Conservation (phyloP, 2,888 invertebrate species). For the Xestia c-nigrum region DNA sequence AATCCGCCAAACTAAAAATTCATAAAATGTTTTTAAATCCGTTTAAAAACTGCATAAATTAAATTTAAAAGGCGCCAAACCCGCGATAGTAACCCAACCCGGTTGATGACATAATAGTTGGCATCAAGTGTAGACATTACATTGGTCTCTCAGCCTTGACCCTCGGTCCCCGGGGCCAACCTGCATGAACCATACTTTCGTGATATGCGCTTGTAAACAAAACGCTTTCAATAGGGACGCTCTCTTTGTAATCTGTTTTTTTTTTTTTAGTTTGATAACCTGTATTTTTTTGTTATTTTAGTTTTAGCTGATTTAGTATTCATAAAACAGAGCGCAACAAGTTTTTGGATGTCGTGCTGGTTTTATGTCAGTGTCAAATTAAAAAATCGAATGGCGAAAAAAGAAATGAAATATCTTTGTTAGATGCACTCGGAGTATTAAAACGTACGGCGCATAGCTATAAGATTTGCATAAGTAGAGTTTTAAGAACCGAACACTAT, state of each 20-base stretch:
- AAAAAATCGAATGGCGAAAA: not conserved
- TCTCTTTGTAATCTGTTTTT: constrained; percentile 52
- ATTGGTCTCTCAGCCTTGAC: constrained; percentile 78
- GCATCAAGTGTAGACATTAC: constrained; percentile 74
- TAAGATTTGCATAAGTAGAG: constrained; percentile 3
- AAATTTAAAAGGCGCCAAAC: constrained; percentile 21
- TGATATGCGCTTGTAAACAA: constrained; percentile 72
- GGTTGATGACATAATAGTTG: constrained; percentile 74
- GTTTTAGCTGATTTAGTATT: constrained; percentile 21
- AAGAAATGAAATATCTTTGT: fast-evolving
- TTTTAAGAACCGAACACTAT: not conserved
- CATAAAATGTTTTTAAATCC: not conserved
- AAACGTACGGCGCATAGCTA: not conserved
- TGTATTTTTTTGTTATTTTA: constrained; percentile 38
- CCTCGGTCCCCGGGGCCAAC: constrained; percentile 79
- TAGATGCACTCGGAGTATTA: not conserved
- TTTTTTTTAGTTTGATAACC: constrained; percentile 18
- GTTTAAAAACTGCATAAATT: constrained; percentile 2
- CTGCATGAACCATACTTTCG: constrained; percentile 70
- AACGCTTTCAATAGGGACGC: constrained; percentile 61
- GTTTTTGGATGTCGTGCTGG: constrained; percentile 23
- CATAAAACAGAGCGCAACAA: constrained; percentile 20
- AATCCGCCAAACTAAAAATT: not conserved
- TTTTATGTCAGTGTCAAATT: constrained; percentile 24
- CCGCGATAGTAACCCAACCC: constrained; percentile 52